These are phyloP conservation scores for Tanypteryx hageni DNA, from an alignment of 2,888 invertebrate species.

Conservation along the genomic window DNA sequence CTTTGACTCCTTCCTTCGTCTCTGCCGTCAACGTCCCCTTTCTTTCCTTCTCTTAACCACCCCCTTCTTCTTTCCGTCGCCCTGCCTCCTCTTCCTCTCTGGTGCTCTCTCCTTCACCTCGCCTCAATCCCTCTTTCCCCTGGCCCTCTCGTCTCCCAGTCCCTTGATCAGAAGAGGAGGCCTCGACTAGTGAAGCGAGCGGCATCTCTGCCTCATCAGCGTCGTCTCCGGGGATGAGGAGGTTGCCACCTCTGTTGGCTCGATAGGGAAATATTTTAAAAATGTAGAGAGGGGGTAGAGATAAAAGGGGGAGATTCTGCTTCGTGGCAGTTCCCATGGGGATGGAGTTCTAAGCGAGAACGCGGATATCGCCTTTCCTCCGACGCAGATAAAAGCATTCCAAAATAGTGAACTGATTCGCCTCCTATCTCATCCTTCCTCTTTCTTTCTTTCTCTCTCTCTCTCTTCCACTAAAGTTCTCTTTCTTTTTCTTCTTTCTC, in stretches of 20 bases:
- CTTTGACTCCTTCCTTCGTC: background rate
- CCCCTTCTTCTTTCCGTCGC: background rate
- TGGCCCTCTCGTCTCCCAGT: background rate
- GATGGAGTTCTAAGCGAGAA: background rate
- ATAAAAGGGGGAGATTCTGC: background rate
- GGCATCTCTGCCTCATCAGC: constrained; percentile 22
- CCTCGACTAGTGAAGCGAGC: too few species aligned
- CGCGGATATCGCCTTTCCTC: constrained; percentile 17
- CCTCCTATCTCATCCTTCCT: background rate
- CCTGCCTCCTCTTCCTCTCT: background rate
- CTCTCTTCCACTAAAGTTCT: background rate
- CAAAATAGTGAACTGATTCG: background rate
- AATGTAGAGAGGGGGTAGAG: background rate
- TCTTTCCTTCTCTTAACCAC: background rate
- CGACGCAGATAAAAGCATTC: constrained; percentile 3
- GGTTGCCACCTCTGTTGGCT: constrained; percentile 23
- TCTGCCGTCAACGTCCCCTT: background rate
- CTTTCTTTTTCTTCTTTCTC: too few species aligned
- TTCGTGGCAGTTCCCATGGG: background rate
- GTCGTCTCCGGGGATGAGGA: constrained; percentile 9
- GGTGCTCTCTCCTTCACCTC: background rate
- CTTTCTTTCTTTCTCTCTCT: background rate
- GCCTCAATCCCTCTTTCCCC: background rate
- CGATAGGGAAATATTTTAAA: constrained; percentile 11
- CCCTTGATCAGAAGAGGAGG: background rate